Base-by-base conservation (phyloP, 1,140 invertebrate genomes). In the Calephelis virginiensis region DNA sequence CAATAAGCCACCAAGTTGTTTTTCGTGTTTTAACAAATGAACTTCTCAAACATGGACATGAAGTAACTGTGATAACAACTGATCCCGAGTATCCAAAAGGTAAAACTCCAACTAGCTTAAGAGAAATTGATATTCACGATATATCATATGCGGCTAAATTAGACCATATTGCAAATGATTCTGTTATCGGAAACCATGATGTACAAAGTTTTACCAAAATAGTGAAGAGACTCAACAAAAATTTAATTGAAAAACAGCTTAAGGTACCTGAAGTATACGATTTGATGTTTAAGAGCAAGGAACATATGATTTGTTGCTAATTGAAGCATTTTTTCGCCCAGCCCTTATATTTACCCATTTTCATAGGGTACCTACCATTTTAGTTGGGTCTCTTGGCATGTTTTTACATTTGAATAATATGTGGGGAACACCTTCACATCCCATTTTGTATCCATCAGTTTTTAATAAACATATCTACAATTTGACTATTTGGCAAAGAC, bases 401-500 rank as follows among this genome's bases (percentile, higher is more conserved):
- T 3, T 11, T n/a, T 12, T 37, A 6, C 8, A 13, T 28, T 28
- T 28, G 56, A 8, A 49, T 17, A 45, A 49, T 10, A 50, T 46
- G 13, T 10, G 70, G 14, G 71, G 71, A 6, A 63, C 50, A 11
- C 37, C 59, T 9, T n/a, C 60, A 12, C 68, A 70, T 61, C 67
- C 64, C 12, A 47, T 63, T 47, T 53, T 65, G 6, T 75, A 67
- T 10, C 61, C 66, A 50, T 48, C 45, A 28, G 10, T 17, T 1
- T 11, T 56, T 12, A 47, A 53, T n/a, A 40, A 61, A 14, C 63
- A 47, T 17, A 9, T 71, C 2, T 38, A 68, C 45, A 75, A 47
- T 72, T 8, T 56, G 62, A 3, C 7, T 66, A 17, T 68, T 67
- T 68, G 74, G n/a, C n/a, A 87, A 62, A 78, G 81, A 69, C 6